These are phyloP conservation scores for Willisornis vidua DNA, from an alignment of 2,113 vertebrate genomes.

Conservation along the genomic window DNA sequence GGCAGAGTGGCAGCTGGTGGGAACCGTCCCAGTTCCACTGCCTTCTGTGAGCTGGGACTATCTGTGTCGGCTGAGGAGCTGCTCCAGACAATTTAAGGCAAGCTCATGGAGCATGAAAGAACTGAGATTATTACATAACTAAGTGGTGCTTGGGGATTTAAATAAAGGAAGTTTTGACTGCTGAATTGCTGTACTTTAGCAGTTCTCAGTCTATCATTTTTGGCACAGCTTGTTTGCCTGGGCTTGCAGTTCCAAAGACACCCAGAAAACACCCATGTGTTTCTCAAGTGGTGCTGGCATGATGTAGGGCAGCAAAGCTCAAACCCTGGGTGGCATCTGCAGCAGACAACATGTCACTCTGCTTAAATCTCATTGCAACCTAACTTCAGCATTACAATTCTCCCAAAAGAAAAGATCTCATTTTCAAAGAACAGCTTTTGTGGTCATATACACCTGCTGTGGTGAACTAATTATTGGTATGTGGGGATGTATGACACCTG, in stretches of 20 bases:
- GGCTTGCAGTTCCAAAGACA: background rate
- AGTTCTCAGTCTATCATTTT: constrained; percentile 67
- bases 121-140: constrained; percentile 43
- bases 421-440: constrained; percentile 5
- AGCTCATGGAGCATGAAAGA: background rate
- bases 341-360: background rate
- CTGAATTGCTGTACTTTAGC: constrained; percentile 57
- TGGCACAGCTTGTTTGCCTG: constrained; percentile 45
- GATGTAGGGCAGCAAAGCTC: background rate
- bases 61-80: background rate
- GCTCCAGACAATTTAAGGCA: constrained; percentile 49
- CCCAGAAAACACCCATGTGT: background rate
- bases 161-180: constrained; percentile 72
- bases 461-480: constrained; percentile 29
- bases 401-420: background rate
- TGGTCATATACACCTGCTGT: background rate
- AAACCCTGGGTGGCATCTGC: background rate
- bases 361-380: rapidly evolving
- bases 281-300: background rate
- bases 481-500: background rate
- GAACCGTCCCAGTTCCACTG: background rate
- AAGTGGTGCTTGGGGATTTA: constrained; percentile 67
- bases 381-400: background rate
- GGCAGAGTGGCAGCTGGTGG: constrained; percentile 18
- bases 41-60: background rate